Evolutionary conservation across 1,140 invertebrate species (phyloP).

Genomic region (Philopotamus ludificatus): DNA sequence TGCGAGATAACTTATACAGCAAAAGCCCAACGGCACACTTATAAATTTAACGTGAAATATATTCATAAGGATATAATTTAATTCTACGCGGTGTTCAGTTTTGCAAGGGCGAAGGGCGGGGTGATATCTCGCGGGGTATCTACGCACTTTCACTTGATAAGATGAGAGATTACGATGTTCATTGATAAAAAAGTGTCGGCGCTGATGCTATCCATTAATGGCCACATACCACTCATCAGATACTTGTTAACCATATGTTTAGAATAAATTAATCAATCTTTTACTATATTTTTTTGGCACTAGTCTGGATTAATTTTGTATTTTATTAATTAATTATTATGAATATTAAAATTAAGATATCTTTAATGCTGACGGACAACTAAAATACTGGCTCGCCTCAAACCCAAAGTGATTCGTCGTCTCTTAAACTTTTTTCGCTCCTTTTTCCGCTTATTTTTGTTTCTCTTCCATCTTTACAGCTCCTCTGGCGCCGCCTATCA

Average conservation of each 20-base stretch:
- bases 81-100: conserved; percentile 37
- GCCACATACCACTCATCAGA: no score
- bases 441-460: conserved; percentile 26
- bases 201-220: no score
- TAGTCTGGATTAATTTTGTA: no score
- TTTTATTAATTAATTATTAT: no score
- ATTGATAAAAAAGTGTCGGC: no score
- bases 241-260: no score
- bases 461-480: conserved; percentile 32
- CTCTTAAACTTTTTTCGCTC: conserved; percentile 17
- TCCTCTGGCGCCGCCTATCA: conserved; percentile 23
- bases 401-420: conserved; percentile 4
- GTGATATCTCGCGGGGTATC: conserved; percentile 6
- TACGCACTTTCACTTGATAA: not conserved
- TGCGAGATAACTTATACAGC: conserved; percentile 37
- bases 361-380: no score
- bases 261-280: no score
- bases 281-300: no score
- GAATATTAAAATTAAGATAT: no score
- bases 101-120: not conserved
- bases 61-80: conserved; percentile 43
- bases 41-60: conserved; percentile 43
- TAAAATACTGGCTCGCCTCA: no score
- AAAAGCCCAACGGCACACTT: conserved; percentile 42
- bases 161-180: no score